Evolutionary conservation across 2,797 vertebrate genomes (phyloP).

Genomic region (Xiphophorus birchmanni): DNA sequence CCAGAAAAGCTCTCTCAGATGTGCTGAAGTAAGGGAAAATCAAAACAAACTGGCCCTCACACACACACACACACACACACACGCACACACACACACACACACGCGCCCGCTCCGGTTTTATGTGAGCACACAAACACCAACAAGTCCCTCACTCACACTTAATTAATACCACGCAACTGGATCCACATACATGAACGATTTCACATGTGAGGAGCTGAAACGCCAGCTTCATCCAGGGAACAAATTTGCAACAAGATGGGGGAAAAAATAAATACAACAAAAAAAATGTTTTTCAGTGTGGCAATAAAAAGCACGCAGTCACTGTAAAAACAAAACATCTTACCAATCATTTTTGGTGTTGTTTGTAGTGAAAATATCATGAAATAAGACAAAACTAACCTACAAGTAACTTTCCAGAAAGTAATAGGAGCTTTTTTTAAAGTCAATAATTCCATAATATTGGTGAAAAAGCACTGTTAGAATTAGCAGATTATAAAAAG

Average conservation of each 20-base stretch:
- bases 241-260: slow-evolving; percentile 55
- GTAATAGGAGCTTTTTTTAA: too few relatives aligned
- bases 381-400: too few relatives aligned
- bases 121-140: slow-evolving; percentile 58
- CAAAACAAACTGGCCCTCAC: slow-evolving; percentile 79
- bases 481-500: too few relatives aligned
- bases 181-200: slow-evolving; percentile 47
- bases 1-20: slow-evolving; percentile 89
- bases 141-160: slow-evolving; percentile 49
- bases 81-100: slow-evolving; percentile 39
- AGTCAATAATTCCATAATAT: too few relatives aligned
- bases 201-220: slow-evolving; percentile 54
- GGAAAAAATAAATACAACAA: slow-evolving; percentile 14
- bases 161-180: slow-evolving; percentile 37
- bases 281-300: slow-evolving; percentile 50
- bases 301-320: slow-evolving; percentile 51
- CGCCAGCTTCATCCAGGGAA: slow-evolving; percentile 48
- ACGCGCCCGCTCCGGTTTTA: slow-evolving; percentile 37
- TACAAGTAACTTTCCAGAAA: too few relatives aligned
- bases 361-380: too few relatives aligned
- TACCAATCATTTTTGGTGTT: slow-evolving; percentile 12
- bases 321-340: too few relatives aligned
- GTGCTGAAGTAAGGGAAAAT: slow-evolving; percentile 88
- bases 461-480: not conserved
- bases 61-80: slow-evolving; percentile 28